Conservation (phyloP, 2,113 vertebrate species). For the Myodes glareolus region DNA sequence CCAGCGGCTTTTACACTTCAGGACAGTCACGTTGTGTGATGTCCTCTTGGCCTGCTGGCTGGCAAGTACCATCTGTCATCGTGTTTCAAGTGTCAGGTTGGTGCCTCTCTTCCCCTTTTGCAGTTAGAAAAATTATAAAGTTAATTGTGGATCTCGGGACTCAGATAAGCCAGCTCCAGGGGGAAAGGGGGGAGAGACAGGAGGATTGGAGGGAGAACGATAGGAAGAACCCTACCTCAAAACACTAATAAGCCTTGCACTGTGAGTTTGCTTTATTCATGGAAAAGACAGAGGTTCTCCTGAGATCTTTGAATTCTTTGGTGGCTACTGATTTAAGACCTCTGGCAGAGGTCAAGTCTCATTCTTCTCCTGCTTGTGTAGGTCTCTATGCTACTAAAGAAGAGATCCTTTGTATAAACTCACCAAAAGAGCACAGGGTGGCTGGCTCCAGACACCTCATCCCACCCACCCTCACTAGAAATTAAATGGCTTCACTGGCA, state of each 20-base stretch:
- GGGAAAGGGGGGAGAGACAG: fast-evolving
- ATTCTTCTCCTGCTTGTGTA: not conserved
- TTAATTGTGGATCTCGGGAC: conserved; percentile 43
- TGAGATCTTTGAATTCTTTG: not conserved
- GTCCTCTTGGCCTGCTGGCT: conserved; percentile 30
- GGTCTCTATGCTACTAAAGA: not conserved
- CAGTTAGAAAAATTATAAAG: conserved; percentile 58
- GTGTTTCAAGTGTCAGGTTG: not conserved
- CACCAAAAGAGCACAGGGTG: not conserved
- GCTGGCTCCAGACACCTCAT: not conserved
- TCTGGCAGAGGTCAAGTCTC: not conserved
- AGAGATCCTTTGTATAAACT: not conserved
- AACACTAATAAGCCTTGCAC: not conserved
- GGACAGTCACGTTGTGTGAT: not conserved
- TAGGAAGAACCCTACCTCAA: not conserved
- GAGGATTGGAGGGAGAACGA: no score
- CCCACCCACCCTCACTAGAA: not conserved
- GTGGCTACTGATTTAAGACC: not conserved
- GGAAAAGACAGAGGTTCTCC: not conserved
- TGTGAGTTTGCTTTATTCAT: not conserved
- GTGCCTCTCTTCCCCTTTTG: not conserved
- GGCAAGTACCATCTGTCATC: conserved; percentile 38
- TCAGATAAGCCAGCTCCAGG: conserved; percentile 5
- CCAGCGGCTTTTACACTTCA: conserved; percentile 48
- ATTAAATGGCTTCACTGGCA: not conserved